Conservation (phyloP, 2,113 vertebrate species). For the Ameiurus melas region DNA sequence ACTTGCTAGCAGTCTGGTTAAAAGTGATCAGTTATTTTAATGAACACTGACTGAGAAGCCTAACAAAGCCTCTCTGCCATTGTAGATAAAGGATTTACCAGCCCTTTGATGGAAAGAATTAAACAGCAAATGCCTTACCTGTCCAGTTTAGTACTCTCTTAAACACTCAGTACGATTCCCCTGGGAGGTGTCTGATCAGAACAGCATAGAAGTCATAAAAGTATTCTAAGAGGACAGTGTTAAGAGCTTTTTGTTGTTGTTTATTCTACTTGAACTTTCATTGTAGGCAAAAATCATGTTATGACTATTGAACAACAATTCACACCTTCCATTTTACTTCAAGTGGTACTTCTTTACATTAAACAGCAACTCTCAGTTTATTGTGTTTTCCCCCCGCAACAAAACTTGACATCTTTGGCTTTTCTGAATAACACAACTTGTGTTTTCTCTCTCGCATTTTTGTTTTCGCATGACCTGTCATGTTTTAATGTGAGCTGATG, state of each 20-base stretch:
- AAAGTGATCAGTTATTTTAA: constrained; percentile 65
- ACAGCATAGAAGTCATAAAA: not conserved
- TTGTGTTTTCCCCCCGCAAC: not conserved
- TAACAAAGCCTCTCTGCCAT: constrained; percentile 30
- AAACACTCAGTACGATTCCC: not conserved
- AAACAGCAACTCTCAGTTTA: not conserved
- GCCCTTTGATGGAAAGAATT: constrained; percentile 28
- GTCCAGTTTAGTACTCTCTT: not conserved
- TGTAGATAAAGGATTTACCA: constrained; percentile 51
- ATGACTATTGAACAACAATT: not conserved
- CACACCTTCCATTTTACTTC: not conserved
- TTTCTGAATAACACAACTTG: not conserved
- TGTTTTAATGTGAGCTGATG: not conserved
- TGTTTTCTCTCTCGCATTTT: not conserved
- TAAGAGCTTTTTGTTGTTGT: not conserved
- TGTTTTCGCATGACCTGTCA: not conserved
- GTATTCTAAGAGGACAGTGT: not conserved
- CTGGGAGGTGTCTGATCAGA: not conserved
- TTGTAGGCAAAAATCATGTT: not conserved
- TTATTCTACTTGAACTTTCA: not conserved
- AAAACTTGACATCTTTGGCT: not conserved
- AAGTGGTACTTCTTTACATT: not conserved
- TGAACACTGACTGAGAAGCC: constrained; percentile 58
- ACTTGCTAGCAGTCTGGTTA: constrained; percentile 57
- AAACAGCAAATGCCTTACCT: constrained; percentile 32